Evolutionary conservation across 2,797 vertebrate species (phyloP), one percentile per base, ranked within the genome.

Genomic region (Pampus argenteus): DNA sequence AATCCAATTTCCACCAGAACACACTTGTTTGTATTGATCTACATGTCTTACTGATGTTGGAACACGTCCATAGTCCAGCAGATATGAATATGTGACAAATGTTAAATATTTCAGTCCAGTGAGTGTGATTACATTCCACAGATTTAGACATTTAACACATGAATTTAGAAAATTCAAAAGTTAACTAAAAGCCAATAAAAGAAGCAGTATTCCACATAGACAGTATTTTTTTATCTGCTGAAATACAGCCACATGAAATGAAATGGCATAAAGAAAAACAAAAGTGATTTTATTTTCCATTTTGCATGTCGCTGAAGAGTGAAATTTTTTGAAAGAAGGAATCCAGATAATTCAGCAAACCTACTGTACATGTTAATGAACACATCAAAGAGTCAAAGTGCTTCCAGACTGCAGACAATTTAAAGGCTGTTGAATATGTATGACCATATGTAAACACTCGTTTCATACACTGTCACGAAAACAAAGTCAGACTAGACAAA

Each of bases 351-450:
- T n/a, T 61, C 58, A 47, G 20, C 48, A 57, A 63, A 57, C 58
- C 48, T 62, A 56, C 66, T 63, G 66, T 58, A 73, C 63, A 76
- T 65, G 50, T 55, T 61, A 81, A 82, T 78, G 23, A 86, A 81
- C 45, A 76, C 59, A 74, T 84, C 60, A 80, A 73, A 77, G 60
- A 68, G 26, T 4, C 18, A 79, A 85, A 75, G 36, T 77, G 56
- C 20, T 15, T 52, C 9, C 58, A 67, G 50, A 9, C 73, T 31
- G 49, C 54, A 45, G 47, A 69, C 13, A 14, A 68, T 70, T 70
- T 76, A 62, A 79, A 76, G 44, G 48, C 76, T 72, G 38, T 55
- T 89, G 81, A 86, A 88, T 86, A 90, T 82, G 81, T 38, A 84
- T 85, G 20, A 72, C 74, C 81, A 82, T 47, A 79, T 75, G 76